phyloP scores from a whole-genome alignment of 1,140 invertebrate genomes.

The Cataglyphis hispanica region DNA sequence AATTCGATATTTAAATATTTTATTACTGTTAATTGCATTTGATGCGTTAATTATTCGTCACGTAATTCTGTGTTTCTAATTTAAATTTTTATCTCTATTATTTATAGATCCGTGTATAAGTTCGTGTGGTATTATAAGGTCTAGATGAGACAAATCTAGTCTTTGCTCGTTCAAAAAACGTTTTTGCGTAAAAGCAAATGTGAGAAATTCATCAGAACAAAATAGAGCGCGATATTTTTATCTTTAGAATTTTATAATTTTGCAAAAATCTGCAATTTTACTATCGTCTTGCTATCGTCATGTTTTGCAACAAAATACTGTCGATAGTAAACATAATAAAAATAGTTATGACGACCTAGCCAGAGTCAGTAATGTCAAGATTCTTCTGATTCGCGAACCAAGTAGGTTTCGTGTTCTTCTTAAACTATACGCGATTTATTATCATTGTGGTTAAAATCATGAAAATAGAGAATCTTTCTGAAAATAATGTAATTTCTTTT shows the following conservation, averaged over 20 bases:
- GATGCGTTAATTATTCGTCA: slow-evolving; percentile 4
- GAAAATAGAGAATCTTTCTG: neutral
- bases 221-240: neutral
- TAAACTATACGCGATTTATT: neutral
- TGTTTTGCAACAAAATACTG: slow-evolving; percentile 50
- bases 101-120: neutral
- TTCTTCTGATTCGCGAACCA: slow-evolving; percentile 11
- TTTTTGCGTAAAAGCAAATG: slow-evolving; percentile 3
- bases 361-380: slow-evolving; percentile 20
- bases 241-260: slow-evolving; percentile 33
- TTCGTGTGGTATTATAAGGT: slow-evolving; percentile 30
- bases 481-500: neutral
- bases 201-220: neutral
- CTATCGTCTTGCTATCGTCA: slow-evolving; percentile 12
- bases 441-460: neutral
- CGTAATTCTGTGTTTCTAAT: neutral
- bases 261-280: neutral
- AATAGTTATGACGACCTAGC: slow-evolving; percentile 8
- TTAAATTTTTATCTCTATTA: slow-evolving; percentile 16
- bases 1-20: neutral
- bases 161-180: slow-evolving; percentile 13
- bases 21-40: slow-evolving; percentile 5
- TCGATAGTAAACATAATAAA: slow-evolving; percentile 13
- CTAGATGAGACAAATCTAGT: slow-evolving; percentile 13
- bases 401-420: slow-evolving; percentile 39